Percentiles rank a stretch among this genome's conserved stretches.
Conservation (phyloP, 2,797 vertebrate genomes). For the Helicolenus hilgendorfi region DNA sequence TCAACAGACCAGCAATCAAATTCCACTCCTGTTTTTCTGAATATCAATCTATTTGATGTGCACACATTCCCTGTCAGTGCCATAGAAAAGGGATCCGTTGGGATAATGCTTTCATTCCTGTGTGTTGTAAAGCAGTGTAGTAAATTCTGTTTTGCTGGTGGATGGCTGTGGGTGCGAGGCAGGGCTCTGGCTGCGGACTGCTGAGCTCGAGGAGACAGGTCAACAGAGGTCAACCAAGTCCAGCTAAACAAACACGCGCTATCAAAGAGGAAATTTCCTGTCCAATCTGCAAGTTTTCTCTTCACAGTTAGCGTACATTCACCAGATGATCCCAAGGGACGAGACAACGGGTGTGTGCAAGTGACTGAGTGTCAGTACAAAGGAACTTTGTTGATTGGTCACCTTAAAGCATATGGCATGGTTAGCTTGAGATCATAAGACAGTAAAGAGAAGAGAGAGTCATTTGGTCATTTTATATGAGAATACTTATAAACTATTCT, state of each 20-base stretch:
- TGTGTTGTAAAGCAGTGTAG: slow-evolving; percentile 1
- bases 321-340: slow-evolving; percentile 71
- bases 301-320: slow-evolving; percentile 76
- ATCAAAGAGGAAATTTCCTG: slow-evolving; percentile 89
- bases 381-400: slow-evolving; percentile 14
- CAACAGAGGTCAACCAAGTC: slow-evolving; percentile 81
- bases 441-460: background rate
- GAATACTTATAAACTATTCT: background rate
- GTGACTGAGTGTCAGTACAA: slow-evolving; percentile 22
- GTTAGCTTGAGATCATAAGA: background rate
- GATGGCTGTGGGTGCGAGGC: slow-evolving; percentile 60
- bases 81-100: background rate
- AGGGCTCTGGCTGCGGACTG: slow-evolving; percentile 64
- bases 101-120: background rate
- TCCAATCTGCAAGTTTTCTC: slow-evolving; percentile 80
- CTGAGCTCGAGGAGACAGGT: slow-evolving; percentile 77
- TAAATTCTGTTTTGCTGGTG: slow-evolving; percentile 38
- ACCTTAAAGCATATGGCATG: background rate
- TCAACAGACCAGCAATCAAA: background rate
- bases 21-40: background rate
- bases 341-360: slow-evolving; percentile 39
- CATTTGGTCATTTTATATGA: background rate
- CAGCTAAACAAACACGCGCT: slow-evolving; percentile 87
- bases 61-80: background rate
- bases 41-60: background rate